Base-by-base conservation (phyloP, 2,797 vertebrate genomes). In the Myiothlypis chrysogaster region DNA sequence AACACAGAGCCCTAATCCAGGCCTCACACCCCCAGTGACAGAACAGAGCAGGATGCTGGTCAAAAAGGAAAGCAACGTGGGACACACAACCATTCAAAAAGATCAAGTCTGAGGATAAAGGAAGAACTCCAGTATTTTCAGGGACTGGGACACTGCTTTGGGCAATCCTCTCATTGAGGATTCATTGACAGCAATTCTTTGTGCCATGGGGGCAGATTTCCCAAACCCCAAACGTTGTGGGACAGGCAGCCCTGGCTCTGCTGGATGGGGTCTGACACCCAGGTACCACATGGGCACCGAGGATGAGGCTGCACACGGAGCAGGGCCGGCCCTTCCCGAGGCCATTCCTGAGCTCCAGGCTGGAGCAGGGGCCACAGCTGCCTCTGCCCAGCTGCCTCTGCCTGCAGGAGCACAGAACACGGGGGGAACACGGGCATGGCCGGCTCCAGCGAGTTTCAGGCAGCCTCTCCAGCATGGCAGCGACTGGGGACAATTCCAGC, bases 181-280 rank as follows among this genome's bases (percentile, higher is more conserved):
- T 18, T 8, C 5, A 6, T 0, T 0, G 5, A 37, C 30, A 53
- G 18, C 16, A 28, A 15, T 14, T 46, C 24, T 37, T 37, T 4
- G 6, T 1, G 13, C 30, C 16, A 11, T 0, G 2, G 37, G 28
- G 19, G 3, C 21, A 61, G 25, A 57, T 2, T 32, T 8, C 37
- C 35, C 76, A 10, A 35, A 27, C 8, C 12, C 10, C 4, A 24
- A 25, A 41, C 0, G 0, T 8, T 34, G 8, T 0, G 0, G 34
- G 6, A 14, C 0, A 1, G 34, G 46, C 12, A 14, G 49, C 1
- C 21, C 37, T 2, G 4, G 80, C 25, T 1, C 32, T 5, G 59
- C 41, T 4, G 19, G 55, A 3, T 22, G 2, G 1, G 37, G 17
- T 39, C 13, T 34, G 25, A 53, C 79, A 7, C 32, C 0, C 1